Evolutionary conservation across 2,113 vertebrate genomes (phyloP).

Genomic region (Neodon shergylaensis): DNA sequence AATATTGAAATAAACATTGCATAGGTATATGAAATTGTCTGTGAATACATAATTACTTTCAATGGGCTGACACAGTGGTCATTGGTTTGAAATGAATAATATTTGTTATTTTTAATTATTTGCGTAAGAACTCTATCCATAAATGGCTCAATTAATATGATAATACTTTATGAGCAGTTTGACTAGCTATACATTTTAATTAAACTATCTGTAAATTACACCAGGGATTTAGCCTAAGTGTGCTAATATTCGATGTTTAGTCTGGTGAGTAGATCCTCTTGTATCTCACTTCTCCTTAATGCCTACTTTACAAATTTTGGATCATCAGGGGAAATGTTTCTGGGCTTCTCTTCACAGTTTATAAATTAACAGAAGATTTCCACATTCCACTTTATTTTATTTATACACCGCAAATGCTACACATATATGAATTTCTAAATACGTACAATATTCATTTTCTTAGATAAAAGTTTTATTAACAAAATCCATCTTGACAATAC

Average conservation of each 20-base stretch:
- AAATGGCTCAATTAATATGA: slow-evolving; percentile 57
- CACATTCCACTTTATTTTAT: neutral
- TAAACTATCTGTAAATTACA: slow-evolving; percentile 13
- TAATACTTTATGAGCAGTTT: slow-evolving; percentile 50
- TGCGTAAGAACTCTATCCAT: slow-evolving; percentile 11
- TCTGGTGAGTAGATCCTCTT: neutral
- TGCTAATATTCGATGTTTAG: slow-evolving; percentile 48
- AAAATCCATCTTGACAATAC: neutral
- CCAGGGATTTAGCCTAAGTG: slow-evolving; percentile 15
- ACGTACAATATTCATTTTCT: neutral
- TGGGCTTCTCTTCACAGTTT: neutral
- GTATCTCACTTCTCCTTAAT: neutral
- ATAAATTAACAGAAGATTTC: neutral
- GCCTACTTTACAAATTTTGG: neutral
- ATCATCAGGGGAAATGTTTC: neutral
- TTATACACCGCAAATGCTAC: neutral
- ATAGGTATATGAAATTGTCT: neutral
- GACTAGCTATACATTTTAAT: slow-evolving; percentile 63
- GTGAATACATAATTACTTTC: neutral
- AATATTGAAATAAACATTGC: neutral
- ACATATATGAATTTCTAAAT: neutral
- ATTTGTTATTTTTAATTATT: slow-evolving; percentile 33
- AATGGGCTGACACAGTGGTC: slow-evolving; percentile 31
- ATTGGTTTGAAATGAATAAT: slow-evolving; percentile 57
- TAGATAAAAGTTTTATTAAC: neutral